These are phyloP conservation scores for Apogon talboti DNA, from an alignment of 2,797 vertebrate species.

Conservation along the genomic window DNA sequence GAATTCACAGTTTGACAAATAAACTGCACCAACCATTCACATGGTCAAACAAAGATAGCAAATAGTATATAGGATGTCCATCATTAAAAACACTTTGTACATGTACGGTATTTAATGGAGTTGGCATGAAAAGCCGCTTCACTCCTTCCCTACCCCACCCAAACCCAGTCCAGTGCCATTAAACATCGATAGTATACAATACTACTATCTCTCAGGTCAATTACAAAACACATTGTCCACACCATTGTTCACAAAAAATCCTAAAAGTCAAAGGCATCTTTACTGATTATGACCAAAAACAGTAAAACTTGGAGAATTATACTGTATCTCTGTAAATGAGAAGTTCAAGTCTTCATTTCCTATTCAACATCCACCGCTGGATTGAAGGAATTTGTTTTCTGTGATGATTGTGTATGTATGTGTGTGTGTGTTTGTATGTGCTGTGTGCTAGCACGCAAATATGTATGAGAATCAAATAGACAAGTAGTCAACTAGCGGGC, in stretches of 20 bases:
- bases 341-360: conserved; percentile 63
- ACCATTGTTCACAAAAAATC: conserved; percentile 86
- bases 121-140: conserved; percentile 76
- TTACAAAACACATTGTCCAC: conserved; percentile 89
- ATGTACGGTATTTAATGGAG: conserved; percentile 83
- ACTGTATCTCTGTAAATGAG: conserved; percentile 50
- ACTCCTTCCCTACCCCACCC: conserved; percentile 55
- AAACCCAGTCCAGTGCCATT: conserved; percentile 65
- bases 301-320: conserved; percentile 72
- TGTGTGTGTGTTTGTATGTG: conserved; percentile 9
- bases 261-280: conserved; percentile 88
- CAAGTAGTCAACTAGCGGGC: conserved; percentile 65
- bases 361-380: conserved; percentile 40
- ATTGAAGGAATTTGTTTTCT: conserved; percentile 14
- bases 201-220: conserved; percentile 85
- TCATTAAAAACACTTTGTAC: conserved; percentile 86
- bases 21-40: conserved; percentile 86
- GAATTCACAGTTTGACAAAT: conserved; percentile 85
- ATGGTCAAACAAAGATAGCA: conserved; percentile 84
- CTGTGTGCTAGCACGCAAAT: conserved; percentile 25
- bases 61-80: conserved; percentile 85
- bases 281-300: conserved; percentile 83
- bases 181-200: conserved; percentile 88
- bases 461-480: conserved; percentile 59
- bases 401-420: neutral